Percentiles rank a stretch among this genome's conserved stretches.
Conservation (phyloP, 2,113 vertebrate species). For the Lota lota region DNA sequence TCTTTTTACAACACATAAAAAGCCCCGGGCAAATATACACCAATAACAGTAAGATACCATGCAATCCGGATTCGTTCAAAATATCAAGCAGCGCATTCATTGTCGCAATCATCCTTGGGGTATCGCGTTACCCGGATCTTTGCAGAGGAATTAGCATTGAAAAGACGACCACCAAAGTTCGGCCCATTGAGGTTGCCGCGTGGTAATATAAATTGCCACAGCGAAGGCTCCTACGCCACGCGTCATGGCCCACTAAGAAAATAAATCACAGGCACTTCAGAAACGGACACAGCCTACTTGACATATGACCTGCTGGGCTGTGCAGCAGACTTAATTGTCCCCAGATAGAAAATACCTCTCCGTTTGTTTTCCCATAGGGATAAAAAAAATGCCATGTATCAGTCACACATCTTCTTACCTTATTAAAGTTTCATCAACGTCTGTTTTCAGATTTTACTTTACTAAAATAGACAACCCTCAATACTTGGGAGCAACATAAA, state of each 20-base stretch:
- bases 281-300: background rate
- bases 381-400: conserved; percentile 13
- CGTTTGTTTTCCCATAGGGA: background rate
- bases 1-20: background rate
- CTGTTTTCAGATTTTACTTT: background rate
- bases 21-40: no score
- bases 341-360: conserved; percentile 15
- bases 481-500: no score
- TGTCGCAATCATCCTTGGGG: no score
- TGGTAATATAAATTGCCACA: background rate
- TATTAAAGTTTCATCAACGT: conserved; percentile 10
- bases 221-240: background rate
- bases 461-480: background rate
- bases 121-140: no score
- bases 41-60: no score
- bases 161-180: no score
- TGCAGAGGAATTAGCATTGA: no score
- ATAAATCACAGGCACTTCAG: background rate
- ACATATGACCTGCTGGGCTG: conserved; percentile 2
- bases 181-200: no score
- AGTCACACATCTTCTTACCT: conserved; percentile 11
- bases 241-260: background rate
- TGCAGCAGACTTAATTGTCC: conserved; percentile 12
- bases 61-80: no score
- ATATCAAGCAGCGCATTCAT: no score